These are phyloP conservation scores for Cydia strobilella DNA, from an alignment of 1,140 invertebrate species.

Conservation along the genomic window DNA sequence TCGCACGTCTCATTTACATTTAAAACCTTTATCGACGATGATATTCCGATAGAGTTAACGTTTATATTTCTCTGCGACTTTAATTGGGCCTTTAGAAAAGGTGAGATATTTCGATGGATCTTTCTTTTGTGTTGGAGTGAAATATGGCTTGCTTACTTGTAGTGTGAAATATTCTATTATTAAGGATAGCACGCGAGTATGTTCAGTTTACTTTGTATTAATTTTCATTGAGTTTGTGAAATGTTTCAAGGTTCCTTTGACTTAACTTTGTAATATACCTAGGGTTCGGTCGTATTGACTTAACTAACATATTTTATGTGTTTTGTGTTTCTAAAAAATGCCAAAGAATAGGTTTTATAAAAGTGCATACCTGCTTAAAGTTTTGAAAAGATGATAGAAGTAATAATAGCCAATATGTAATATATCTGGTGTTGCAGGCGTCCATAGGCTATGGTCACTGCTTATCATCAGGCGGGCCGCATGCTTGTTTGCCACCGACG, in stretches of 20 bases:
- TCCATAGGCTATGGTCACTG: too few relatives aligned
- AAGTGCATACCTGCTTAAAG: too few relatives aligned
- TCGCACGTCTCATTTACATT: constrained; percentile 78
- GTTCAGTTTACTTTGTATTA: neutral
- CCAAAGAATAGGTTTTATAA: too few relatives aligned
- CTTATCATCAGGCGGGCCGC: too few relatives aligned
- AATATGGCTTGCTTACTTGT: constrained; percentile 42
- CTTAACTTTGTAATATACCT: neutral
- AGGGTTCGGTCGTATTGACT: too few relatives aligned
- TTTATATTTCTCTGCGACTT: constrained; percentile 60
- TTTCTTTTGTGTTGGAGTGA: constrained; percentile 56
- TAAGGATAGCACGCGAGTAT: constrained; percentile 17
- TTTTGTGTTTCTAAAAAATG: too few relatives aligned
- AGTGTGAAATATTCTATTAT: neutral
- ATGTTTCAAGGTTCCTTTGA: neutral
- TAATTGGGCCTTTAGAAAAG: constrained; percentile 44
- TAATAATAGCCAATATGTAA: too few relatives aligned
- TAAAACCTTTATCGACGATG: constrained; percentile 63
- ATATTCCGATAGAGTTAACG: constrained; percentile 65
- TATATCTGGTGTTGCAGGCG: too few relatives aligned
- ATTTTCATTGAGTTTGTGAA: neutral
- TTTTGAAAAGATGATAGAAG: too few relatives aligned
- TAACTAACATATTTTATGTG: too few relatives aligned
- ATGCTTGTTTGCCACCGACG: too few relatives aligned
- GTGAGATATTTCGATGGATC: constrained; percentile 37